Evolutionary conservation across 2,888 invertebrate species (phyloP), one percentile per base, ranked within the genome.

Genomic region (Oscheius sp.): DNA sequence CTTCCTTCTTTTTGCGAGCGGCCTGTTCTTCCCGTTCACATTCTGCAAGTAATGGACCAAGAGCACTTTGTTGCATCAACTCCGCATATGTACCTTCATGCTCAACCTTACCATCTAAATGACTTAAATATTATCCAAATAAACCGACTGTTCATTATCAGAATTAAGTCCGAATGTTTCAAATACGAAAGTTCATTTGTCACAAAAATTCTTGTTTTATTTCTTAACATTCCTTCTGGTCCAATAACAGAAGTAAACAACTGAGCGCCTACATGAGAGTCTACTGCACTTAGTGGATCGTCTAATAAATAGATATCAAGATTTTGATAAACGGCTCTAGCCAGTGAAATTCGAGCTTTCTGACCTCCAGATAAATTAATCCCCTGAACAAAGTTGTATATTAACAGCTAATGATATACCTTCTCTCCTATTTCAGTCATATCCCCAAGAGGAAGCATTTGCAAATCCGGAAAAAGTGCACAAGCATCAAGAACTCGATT

Each of bases 101-200:
- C n/a, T 75, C 75, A 50, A 84, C 77, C 51, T 74, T 72, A 9
- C 84, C 84, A 33, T 84, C 82, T 78, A 54, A 30, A 22, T 5
- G 5, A 47, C 8, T 36, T 14, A 36, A 36, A 8, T 36, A 14
- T 9, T 36, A 9, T 36, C 8, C 14, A 36, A 9, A 36, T n/a
- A 14, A 36, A 9, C 45, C 84, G 82, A 78, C 76, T 90, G 83
- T 92, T 92, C 85, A 98, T 88, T 6, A 97, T 96, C 73, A 95
- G 88, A 76, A 98, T 94, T 82, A 92, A 90, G 88, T 97, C 94
- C 0, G 94, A 93, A 85, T 93, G 91, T 0, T 94, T 92, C 80
- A 98, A 89, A 88, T 93, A 95, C 12, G 94, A 94, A 61, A 97
- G 92, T 78, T 94, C 93, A 87, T 98, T 96, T 0, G 97, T 98